Evolutionary conservation across 2,113 vertebrate genomes (phyloP).

Genomic region (Bagarius yarrelli): DNA sequence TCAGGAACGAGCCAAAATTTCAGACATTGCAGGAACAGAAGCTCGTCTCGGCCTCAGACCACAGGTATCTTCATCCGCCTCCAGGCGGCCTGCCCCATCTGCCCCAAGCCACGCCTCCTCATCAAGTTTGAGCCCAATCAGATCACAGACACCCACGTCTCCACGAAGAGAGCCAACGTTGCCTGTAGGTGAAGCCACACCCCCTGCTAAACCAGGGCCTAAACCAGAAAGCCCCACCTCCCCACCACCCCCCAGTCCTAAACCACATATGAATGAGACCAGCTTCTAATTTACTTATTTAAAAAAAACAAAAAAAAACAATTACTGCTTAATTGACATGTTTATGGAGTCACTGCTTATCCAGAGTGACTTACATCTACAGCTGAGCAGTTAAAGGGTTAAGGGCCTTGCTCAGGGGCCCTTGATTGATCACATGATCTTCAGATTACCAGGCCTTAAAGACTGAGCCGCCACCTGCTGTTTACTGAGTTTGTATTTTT

Average conservation of each 20-base stretch:
- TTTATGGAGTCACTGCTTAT: neutral
- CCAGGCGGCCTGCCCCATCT: constrained; percentile 23
- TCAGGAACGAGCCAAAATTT: constrained; percentile 78
- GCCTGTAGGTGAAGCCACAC: constrained; percentile 50
- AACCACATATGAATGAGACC: constrained; percentile 80
- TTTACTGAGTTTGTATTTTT: neutral
- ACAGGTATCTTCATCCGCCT: neutral
- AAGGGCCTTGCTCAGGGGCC: too few relatives aligned
- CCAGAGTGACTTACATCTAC: too few relatives aligned
- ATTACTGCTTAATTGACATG: neutral
- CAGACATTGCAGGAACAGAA: constrained; percentile 56
- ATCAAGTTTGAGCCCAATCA: constrained; percentile 41
- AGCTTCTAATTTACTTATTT: constrained; percentile 75
- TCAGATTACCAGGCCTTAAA: too few relatives aligned
- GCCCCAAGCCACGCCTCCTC: constrained; percentile 53
- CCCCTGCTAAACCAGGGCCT: constrained; percentile 36
- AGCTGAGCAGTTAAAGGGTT: too few relatives aligned
- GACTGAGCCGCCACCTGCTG: neutral
- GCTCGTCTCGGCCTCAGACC: constrained; percentile 14
- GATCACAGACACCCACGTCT: constrained; percentile 29
- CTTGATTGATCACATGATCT: too few relatives aligned
- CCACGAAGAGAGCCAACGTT: constrained; percentile 44
- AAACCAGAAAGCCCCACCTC: constrained; percentile 49
- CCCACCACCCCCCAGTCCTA: constrained; percentile 65
- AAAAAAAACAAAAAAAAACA: too few relatives aligned